Base-by-base conservation (phyloP, 2,113 vertebrate species). In the Coracopsis vasa region DNA sequence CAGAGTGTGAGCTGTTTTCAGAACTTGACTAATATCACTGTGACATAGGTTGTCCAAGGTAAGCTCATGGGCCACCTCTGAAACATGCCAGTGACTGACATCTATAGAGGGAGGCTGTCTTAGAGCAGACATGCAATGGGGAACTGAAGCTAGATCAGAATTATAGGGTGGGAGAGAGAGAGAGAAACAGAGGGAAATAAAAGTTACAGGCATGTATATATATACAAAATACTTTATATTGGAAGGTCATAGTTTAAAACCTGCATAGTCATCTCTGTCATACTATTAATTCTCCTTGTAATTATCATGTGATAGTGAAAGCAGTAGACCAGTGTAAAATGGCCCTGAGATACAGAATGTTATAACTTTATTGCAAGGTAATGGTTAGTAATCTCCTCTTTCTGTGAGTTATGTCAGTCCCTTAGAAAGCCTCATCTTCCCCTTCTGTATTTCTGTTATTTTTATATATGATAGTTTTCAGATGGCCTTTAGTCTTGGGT, bases 381-480 rank as follows among this genome's bases (percentile, higher is more conserved):
- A 88, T 86, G 69, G 53, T 88, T 86, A 74, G 27, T 74, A 86
- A 88, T 70, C 69, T 94, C 12, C 39, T 83, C 35, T 84, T 93
- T 62, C 50, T 51, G 2, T 86, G 72, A 95, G 20, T 88, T 88
- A 73, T 80, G 50, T 56, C 66, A 47, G 17, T 86, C 31, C 33
- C 33, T 86, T 83, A 56, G 70, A 93, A 94, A 78, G 16, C 39
- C 47, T 93, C 64, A 86, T 83, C 67, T 86, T 90, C 33, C 29
- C 20, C 24, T 78, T 93, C 42, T 81, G 21, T 70, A 29, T 75
- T 91, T 79, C 60, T 75, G 2, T 84, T 74, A 53, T 72, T 89
- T 93, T 91, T 84, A 79, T 89, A 67, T 53, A 48, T 78, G 10
- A 71, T 67, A 48, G 15, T 80, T 95, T 91, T 93, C 75, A 75